These are phyloP conservation scores for Anguilla megastoma DNA, from an alignment of 2,797 vertebrate genomes.

Conservation along the genomic window DNA sequence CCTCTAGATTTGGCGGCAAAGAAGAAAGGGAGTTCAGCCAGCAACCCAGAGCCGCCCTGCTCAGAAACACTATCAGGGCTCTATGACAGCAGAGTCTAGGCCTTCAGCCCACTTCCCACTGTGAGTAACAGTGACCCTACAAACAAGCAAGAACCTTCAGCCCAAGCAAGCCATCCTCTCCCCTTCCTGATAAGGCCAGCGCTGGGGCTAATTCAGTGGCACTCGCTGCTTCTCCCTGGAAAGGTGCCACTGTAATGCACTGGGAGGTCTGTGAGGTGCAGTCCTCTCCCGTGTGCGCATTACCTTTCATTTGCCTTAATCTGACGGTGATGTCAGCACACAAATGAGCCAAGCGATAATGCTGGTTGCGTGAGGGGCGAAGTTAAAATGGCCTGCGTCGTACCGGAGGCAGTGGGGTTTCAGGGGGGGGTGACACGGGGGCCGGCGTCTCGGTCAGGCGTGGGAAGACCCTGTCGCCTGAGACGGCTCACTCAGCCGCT, in stretches of 20 bases:
- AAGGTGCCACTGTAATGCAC: background rate
- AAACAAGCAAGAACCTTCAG: background rate
- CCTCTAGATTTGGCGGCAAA: background rate
- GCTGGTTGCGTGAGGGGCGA: background rate
- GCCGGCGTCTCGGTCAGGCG: slow-evolving; percentile 46
- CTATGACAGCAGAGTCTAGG: background rate
- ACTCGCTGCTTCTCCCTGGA: background rate
- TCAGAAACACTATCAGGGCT: background rate
- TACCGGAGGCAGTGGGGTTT: background rate
- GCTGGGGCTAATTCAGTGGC: background rate
- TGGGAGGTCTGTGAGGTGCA: background rate
- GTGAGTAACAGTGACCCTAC: background rate
- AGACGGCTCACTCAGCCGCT: background rate
- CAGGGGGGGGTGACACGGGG: background rate
- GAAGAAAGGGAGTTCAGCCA: background rate
- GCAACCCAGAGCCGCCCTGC: background rate
- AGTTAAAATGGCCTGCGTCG: background rate
- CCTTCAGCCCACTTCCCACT: background rate
- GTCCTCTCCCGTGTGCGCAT: background rate
- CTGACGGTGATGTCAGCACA: background rate
- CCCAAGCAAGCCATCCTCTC: background rate
- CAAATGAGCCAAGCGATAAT: background rate
- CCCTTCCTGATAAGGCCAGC: background rate
- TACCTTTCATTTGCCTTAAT: background rate
- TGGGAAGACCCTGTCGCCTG: slow-evolving; percentile 49